Conservation (phyloP, 1,140 invertebrate species). For the Drosophila repleta region DNA sequence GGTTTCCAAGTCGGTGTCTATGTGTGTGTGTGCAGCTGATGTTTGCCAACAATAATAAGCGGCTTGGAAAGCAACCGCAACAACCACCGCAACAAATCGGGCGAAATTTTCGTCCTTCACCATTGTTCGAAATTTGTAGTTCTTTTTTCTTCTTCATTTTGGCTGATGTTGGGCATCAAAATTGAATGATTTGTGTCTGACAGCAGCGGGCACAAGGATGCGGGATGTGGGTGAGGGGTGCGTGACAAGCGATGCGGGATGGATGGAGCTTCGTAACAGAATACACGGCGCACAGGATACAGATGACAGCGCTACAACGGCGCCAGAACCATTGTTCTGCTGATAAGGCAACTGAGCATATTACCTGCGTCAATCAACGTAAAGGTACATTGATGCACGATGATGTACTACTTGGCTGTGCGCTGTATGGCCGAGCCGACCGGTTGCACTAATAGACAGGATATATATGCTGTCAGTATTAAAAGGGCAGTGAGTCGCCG, state of each 20-base stretch:
- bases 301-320: conserved; percentile 33
- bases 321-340: conserved; percentile 37
- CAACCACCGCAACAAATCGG: conserved; percentile 27
- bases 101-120: conserved; percentile 27
- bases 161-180: conserved; percentile 32
- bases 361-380: conserved; percentile 45
- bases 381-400: conserved; percentile 34
- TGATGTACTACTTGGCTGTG: conserved; percentile 17
- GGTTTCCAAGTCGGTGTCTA: conserved; percentile 27
- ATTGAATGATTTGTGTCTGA: conserved; percentile 71
- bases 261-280: conserved; percentile 5
- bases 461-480: conserved; percentile 50
- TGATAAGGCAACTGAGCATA: conserved; percentile 45
- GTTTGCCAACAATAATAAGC: conserved; percentile 51
- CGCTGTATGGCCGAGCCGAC: background rate
- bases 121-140: conserved; percentile 54
- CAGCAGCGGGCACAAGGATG: conserved; percentile 27
- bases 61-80: conserved; percentile 52
- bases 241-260: conserved; percentile 30
- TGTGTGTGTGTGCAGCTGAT: conserved; percentile 17
- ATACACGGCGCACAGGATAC: conserved; percentile 38
- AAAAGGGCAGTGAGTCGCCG: conserved; percentile 30
- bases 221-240: conserved; percentile 25
- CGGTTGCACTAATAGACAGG: conserved; percentile 65
- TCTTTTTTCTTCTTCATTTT: conserved; percentile 37